Base-by-base conservation (phyloP, 2,797 vertebrate species). In the Jordanella pulchra region DNA sequence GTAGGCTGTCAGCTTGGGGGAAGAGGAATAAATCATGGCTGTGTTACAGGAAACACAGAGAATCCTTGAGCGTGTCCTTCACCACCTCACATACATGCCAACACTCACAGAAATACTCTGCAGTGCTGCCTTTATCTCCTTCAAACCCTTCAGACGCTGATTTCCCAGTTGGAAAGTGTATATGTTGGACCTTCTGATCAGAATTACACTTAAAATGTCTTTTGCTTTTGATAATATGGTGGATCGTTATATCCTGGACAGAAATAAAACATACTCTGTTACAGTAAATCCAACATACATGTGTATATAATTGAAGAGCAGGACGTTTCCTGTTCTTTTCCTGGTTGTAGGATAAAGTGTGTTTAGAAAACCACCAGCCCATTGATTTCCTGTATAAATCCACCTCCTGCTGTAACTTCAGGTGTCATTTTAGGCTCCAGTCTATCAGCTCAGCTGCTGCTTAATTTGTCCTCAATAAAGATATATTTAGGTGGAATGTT, bases 11-110 rank as follows among this genome's bases (percentile, higher is more conserved):
- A 55, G 77, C 79, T 78, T 51, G 75, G 71, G 74, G 64, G 63
- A 79, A 45, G 64, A 69, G 66, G 56, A 78, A 86, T 84, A 84
- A 82, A 82, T 86, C 85, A 82, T 73, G 42, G 72, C 72, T 51
- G 70, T 55, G 71, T 82, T 82, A 69, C 77, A 84, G 82, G 75
- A 82, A 84, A 70, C 64, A 35, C 51, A n/a, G 65, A 67, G 73
- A 79, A 83, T 81, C 81, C 81, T 84, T 81, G 70, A 80, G 58
- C 35, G 60, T 82, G 77, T 45, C 68, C 73, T 76, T 67, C 71
- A 61, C 75, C 63, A 77, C 56, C 45, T 50, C 44, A 69, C 42
- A 60, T 48, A 61, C 42, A 69, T 47, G 64, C 44, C 18, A 54
- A 39, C 35, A 39, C 35, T 39, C 35, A 48, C 15, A 17, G 15